These are phyloP conservation scores for Chaetodon auriga DNA, from an alignment of 2,113 vertebrate genomes.

Conservation along the genomic window DNA sequence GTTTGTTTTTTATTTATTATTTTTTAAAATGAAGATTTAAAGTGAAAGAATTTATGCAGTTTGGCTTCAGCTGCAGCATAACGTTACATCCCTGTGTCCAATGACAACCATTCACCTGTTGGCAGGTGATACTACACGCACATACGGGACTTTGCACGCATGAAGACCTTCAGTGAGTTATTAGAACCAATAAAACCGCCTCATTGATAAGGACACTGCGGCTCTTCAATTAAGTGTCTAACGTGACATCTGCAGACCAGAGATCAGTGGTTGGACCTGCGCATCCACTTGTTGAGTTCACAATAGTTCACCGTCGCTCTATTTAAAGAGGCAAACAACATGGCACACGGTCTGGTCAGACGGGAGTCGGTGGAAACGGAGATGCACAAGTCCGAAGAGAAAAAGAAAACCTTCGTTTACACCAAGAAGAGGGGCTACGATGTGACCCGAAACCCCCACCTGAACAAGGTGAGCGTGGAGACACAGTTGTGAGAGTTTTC, in stretches of 20 bases:
- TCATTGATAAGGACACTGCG: constrained; percentile 48
- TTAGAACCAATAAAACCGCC: background rate
- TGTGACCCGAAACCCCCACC: constrained; percentile 87
- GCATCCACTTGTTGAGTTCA: constrained; percentile 78
- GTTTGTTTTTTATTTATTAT: background rate
- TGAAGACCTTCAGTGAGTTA: background rate
- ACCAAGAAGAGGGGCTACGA: constrained; percentile 90
- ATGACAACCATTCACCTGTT: constrained; percentile 4
- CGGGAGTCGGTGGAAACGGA: constrained; percentile 83
- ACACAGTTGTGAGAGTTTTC: background rate
- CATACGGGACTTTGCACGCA: constrained; percentile 21
- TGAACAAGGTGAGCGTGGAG: constrained; percentile 88
- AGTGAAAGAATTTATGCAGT: background rate
- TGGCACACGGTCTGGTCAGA: constrained; percentile 78
- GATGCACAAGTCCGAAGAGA: constrained; percentile 76
- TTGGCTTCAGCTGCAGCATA: background rate
- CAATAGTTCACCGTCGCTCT: constrained; percentile 64
- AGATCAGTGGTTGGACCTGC: constrained; percentile 36
- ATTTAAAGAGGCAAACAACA: constrained; percentile 83
- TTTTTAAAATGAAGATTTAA: background rate
- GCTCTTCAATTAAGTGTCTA: background rate
- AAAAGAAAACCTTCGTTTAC: constrained; percentile 75
- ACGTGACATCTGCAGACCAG: background rate
- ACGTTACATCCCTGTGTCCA: too few relatives aligned
- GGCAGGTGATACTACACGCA: background rate